These are phyloP conservation scores for Spialia ferax DNA, from an alignment of 2,888 invertebrate species.

Conservation along the genomic window DNA sequence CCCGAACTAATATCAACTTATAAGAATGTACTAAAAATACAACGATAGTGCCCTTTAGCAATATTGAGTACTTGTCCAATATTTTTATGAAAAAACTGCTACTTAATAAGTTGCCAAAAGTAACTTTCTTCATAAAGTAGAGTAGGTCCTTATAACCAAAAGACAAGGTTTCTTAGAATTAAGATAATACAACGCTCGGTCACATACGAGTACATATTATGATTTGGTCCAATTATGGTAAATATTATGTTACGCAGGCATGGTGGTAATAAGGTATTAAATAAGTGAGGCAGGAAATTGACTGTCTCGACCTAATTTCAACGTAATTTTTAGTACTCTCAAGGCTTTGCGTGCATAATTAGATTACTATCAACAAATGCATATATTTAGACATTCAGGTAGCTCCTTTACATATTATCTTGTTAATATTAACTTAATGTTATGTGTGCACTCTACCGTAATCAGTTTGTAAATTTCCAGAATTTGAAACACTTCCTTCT, in stretches of 20 bases:
- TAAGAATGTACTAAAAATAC: too few species aligned
- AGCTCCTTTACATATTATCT: neutral
- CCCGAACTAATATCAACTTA: too few species aligned
- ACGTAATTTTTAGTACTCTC: conserved; percentile 24
- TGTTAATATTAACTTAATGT: neutral
- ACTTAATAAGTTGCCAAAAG: too few species aligned
- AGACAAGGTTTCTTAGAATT: neutral
- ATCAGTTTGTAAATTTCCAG: neutral
- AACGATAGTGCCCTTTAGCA: too few species aligned
- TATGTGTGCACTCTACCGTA: neutral
- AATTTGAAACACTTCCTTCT: too few species aligned
- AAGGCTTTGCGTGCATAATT: conserved; percentile 14
- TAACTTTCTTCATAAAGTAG: too few species aligned
- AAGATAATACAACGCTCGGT: neutral
- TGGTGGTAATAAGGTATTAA: conserved; percentile 21
- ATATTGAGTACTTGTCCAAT: too few species aligned
- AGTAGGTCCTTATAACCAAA: too few species aligned
- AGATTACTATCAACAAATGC: conserved; percentile 26
- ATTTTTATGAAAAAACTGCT: too few species aligned
- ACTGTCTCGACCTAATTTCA: conserved; percentile 14
- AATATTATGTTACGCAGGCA: conserved; percentile 15
- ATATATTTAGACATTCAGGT: neutral
- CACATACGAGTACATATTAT: conserved; percentile 2
- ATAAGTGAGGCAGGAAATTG: conserved; percentile 29
- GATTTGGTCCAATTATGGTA: conserved; percentile 18